Evolutionary conservation across 2,797 vertebrate species (phyloP).

Genomic region (Diplodus puntazzo): DNA sequence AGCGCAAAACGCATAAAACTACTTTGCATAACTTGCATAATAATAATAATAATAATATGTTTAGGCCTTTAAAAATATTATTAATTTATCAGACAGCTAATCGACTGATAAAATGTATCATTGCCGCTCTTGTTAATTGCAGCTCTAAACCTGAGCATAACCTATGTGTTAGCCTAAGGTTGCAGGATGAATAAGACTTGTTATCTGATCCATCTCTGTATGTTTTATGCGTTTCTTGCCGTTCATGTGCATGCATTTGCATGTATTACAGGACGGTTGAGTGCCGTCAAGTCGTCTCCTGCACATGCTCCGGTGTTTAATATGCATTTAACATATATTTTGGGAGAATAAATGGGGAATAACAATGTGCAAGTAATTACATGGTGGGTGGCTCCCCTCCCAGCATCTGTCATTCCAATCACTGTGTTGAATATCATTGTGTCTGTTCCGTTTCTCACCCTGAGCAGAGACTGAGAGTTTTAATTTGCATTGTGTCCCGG

Average conservation of each 20-base stretch:
- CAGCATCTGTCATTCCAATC: constrained; percentile 79
- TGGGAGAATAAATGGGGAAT: constrained; percentile 72
- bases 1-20: too few species aligned
- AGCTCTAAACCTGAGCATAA: constrained; percentile 14
- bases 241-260: constrained; percentile 18
- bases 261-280: constrained; percentile 26
- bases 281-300: constrained; percentile 27
- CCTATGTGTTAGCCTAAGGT: not conserved
- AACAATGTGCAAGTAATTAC: constrained; percentile 82
- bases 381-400: constrained; percentile 74
- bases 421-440: constrained; percentile 69
- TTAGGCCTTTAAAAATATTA: too few species aligned
- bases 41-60: too few species aligned
- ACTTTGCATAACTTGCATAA: too few species aligned
- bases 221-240: not conserved
- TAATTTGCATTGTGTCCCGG: constrained; percentile 70
- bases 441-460: constrained; percentile 70
- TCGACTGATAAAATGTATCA: too few species aligned
- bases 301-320: constrained; percentile 73
- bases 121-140: too few species aligned
- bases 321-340: constrained; percentile 81
- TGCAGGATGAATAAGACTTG: constrained; percentile 26
- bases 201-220: not conserved
- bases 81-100: too few species aligned
- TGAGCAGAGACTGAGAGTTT: constrained; percentile 59